These are phyloP conservation scores for Tachypleus tridentatus DNA, from an alignment of 1,140 invertebrate species.

Conservation along the genomic window DNA sequence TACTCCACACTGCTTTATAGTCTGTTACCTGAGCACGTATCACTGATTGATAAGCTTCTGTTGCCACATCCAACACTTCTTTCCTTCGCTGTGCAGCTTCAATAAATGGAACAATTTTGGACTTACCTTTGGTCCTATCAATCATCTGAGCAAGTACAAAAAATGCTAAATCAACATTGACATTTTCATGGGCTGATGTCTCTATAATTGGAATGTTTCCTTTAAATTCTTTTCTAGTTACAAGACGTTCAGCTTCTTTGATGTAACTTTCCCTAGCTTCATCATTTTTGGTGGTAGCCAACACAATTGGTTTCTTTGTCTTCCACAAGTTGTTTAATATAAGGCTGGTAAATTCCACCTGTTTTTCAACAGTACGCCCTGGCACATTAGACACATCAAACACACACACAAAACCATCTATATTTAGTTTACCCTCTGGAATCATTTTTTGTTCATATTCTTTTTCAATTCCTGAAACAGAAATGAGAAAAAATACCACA, in stretches of 20 bases:
- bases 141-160: slow-evolving; percentile 83
- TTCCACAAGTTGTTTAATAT: slow-evolving; percentile 74
- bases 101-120: slow-evolving; percentile 62
- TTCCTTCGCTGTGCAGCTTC: slow-evolving; percentile 76
- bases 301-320: slow-evolving; percentile 87
- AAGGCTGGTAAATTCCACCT: slow-evolving; percentile 54
- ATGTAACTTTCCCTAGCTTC: slow-evolving; percentile 76
- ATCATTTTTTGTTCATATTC: slow-evolving; percentile 89
- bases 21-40: slow-evolving; percentile 68
- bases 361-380: slow-evolving; percentile 73
- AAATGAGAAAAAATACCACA: neutral
- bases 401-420: slow-evolving; percentile 92
- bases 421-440: slow-evolving; percentile 80
- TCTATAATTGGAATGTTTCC: slow-evolving; percentile 76
- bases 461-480: slow-evolving; percentile 53
- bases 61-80: slow-evolving; percentile 75
- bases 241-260: slow-evolving; percentile 74
- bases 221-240: slow-evolving; percentile 84
- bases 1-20: slow-evolving; percentile 72
- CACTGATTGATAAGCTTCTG: slow-evolving; percentile 71
- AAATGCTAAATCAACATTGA: slow-evolving; percentile 92
- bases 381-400: slow-evolving; percentile 87
- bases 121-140: slow-evolving; percentile 54
- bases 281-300: slow-evolving; percentile 95
- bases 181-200: slow-evolving; percentile 91